Conservation (phyloP, 2,888 invertebrate genomes). For the Drosophila hawaiiensis region DNA sequence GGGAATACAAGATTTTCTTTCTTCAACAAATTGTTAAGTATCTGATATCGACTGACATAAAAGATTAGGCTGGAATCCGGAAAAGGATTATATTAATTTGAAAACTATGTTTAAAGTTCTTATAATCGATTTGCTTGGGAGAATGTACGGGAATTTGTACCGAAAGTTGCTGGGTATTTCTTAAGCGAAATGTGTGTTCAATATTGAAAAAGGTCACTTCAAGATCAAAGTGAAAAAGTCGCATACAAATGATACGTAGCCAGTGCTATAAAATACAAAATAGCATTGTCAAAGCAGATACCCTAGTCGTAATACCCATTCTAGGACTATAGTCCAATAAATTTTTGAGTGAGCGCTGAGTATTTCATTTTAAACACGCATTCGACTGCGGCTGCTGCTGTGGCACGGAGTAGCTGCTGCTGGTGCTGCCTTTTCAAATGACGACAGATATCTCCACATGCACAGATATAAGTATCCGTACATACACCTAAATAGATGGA, state of each 20-base stretch:
- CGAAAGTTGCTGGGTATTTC: not conserved
- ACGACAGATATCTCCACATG: slow-evolving; percentile 75
- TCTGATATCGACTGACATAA: not conserved
- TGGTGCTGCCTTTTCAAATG: slow-evolving; percentile 54
- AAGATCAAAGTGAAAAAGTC: not conserved
- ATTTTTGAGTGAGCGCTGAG: slow-evolving; percentile 74
- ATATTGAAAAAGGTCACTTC: not conserved
- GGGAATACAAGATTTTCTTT: not conserved
- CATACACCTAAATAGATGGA: slow-evolving; percentile 54
- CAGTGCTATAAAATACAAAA: not conserved
- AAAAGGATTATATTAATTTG: not conserved
- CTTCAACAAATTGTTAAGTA: not conserved
- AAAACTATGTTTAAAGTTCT: not conserved
- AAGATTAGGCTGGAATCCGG: too few species aligned
- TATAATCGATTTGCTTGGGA: not conserved
- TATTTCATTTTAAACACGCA: slow-evolving; percentile 80
- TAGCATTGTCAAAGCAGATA: not conserved
- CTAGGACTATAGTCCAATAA: slow-evolving; percentile 42
- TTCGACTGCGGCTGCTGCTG: slow-evolving; percentile 53
- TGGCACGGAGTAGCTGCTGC: slow-evolving; percentile 29
- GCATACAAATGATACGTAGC: too few species aligned
- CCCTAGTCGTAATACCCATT: slow-evolving; percentile 24
- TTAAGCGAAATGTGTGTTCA: not conserved
- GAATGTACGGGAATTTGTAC: not conserved
- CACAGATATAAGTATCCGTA: slow-evolving; percentile 23